Evolutionary conservation across 2,113 vertebrate genomes (phyloP).

Genomic region (Phalacrocorax brasilianus): DNA sequence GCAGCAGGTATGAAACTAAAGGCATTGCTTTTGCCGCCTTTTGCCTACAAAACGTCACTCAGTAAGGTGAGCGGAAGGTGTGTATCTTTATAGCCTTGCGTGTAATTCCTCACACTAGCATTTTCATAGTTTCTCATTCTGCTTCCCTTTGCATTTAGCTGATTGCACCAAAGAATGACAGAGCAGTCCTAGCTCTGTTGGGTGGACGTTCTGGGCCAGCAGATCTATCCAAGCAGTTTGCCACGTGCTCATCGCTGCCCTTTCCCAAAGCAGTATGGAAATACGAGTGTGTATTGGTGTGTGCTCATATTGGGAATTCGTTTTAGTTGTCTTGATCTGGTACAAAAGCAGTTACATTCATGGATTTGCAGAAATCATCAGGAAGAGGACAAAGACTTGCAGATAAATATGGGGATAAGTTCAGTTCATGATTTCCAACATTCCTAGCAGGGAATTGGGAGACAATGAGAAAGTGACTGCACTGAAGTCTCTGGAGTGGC

Average conservation of each 20-base stretch:
- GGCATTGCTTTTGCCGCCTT: too few relatives aligned
- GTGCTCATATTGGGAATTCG: background rate
- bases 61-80: background rate
- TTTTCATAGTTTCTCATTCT: background rate
- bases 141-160: background rate
- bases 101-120: background rate
- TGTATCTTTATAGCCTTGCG: background rate
- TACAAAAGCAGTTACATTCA: background rate
- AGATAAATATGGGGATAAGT: background rate
- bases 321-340: background rate
- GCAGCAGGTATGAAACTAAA: background rate
- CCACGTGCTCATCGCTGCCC: rapidly evolving
- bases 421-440: too few relatives aligned
- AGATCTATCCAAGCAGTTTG: background rate
- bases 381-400: background rate
- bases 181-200: background rate
- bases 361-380: background rate
- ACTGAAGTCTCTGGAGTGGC: background rate
- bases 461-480: background rate
- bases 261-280: background rate
- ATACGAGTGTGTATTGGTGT: background rate
- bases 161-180: background rate
- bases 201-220: background rate
- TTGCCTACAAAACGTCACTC: too few relatives aligned
- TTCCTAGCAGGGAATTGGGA: background rate